These are phyloP conservation scores for Smittia sp. DNA, from an alignment of 2,888 invertebrate genomes.

Conservation along the genomic window DNA sequence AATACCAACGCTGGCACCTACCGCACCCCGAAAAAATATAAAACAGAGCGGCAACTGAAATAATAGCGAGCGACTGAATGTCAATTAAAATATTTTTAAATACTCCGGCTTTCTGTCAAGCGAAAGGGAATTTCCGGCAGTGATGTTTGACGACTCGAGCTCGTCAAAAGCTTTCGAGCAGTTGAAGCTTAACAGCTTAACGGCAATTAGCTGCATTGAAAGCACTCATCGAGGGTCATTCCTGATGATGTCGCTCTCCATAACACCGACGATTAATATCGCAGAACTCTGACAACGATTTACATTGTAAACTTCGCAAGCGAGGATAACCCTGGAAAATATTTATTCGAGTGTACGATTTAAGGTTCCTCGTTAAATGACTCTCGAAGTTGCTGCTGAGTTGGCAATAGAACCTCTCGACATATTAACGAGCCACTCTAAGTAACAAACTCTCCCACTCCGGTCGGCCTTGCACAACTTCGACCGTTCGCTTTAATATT, in stretches of 20 bases:
- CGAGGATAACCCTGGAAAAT: no score
- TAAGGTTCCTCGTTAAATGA: neutral
- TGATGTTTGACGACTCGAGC: no score
- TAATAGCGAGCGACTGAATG: constrained; percentile 13
- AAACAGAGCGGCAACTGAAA: constrained; percentile 1
- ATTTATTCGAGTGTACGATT: neutral
- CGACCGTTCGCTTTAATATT: neutral
- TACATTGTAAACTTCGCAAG: no score
- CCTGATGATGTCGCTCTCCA: no score
- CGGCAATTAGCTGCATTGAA: neutral
- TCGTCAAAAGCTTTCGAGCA: no score
- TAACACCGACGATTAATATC: no score
- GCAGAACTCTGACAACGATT: no score
- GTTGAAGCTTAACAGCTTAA: no score
- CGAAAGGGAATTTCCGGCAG: no score
- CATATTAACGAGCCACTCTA: neutral
- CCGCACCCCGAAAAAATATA: constrained; percentile 22
- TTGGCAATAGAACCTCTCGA: neutral
- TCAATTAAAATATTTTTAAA: constrained; percentile 29
- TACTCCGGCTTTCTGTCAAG: neutral
- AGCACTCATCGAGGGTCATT: neutral
- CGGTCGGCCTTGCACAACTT: neutral
- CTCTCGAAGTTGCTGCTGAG: neutral
- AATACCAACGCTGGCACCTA: neutral
- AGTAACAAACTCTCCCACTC: neutral